Evolutionary conservation across 2,888 invertebrate genomes (phyloP), one percentile per base, ranked within the genome.

Genomic region (Amphiduros pacificus): DNA sequence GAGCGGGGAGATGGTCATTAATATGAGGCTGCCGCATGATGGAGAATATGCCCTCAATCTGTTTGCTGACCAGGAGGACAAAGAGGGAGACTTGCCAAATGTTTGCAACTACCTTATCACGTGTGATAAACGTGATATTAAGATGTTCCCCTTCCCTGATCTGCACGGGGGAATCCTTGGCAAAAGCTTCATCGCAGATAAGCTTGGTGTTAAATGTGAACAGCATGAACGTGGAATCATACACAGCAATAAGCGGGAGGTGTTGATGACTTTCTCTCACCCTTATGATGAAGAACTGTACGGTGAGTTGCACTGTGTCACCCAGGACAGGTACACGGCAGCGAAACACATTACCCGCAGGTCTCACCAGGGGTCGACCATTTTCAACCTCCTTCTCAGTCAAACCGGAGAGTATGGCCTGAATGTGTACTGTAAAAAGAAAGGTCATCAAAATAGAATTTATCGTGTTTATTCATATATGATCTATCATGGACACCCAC

Each of bases 41-140:
- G 79, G 79, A 26, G 76, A 75, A 59, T 77, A 67, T 62, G 79
- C 79, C 0, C 71, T 78, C 20, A 76, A 78, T 58, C 64, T 80
- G 56, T 79, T 73, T 63, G 77, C 76, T 20, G 74, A 75, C 55
- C 73, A 72, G 11, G 70, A 70, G 20, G 74, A 70, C 1, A 67
- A 72, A 17, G 71, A 71, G 41, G 79, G 77, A 1, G 71, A 72
- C 11, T 73, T 78, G 4, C 71, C 72, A 3, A 80, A 80, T 57
- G 77, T 79, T 5, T 72, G 77, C 58, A 80, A 80, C 67, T 80
- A 80, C 64, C 67, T 80, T 9, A 72, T 80, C 55, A 69, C 72
- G 53, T 74, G 73, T 55, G 68, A 71, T n/a, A 71, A 70, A 22
- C 68, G 70, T 24, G 62, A 71, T 1, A n/a, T n/a, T n/a, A 65